Evolutionary conservation across 2,113 vertebrate species (phyloP).

Genomic region (Calcarius ornatus): DNA sequence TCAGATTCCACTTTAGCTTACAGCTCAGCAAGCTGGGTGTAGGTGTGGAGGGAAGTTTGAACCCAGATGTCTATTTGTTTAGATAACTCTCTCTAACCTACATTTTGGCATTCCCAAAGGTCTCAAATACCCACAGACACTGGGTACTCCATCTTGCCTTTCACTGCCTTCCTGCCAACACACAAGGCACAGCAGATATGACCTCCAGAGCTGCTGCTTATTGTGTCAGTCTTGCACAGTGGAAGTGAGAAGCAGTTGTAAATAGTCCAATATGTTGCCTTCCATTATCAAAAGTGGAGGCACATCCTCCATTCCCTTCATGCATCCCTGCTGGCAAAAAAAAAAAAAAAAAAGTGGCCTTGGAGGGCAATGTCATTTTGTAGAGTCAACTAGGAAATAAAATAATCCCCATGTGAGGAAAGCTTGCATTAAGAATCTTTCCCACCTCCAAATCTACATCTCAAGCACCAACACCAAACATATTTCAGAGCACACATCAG

Average conservation of each 20-base stretch:
- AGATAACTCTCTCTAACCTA: neutral
- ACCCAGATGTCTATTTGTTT: neutral
- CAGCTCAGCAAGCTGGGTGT: neutral
- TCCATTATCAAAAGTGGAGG: neutral
- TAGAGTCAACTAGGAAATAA: neutral
- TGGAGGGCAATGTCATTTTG: neutral
- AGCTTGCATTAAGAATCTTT: neutral
- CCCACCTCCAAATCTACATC: neutral
- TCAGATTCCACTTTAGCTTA: neutral
- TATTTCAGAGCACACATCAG: slow-evolving; percentile 55
- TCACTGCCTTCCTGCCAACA: neutral
- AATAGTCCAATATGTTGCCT: neutral
- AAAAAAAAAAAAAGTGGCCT: no score
- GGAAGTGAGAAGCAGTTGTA: neutral
- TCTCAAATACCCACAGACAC: neutral
- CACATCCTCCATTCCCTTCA: neutral
- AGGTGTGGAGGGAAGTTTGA: neutral
- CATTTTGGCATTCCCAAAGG: neutral
- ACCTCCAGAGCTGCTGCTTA: neutral
- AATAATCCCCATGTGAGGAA: neutral
- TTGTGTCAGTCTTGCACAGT: neutral
- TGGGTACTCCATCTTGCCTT: neutral
- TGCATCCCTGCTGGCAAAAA: neutral
- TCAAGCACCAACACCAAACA: slow-evolving; percentile 27
- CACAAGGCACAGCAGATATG: neutral